Evolutionary conservation across 2,113 vertebrate species (phyloP), one percentile per base, ranked within the genome.

Genomic region (Fregetta grallaria): DNA sequence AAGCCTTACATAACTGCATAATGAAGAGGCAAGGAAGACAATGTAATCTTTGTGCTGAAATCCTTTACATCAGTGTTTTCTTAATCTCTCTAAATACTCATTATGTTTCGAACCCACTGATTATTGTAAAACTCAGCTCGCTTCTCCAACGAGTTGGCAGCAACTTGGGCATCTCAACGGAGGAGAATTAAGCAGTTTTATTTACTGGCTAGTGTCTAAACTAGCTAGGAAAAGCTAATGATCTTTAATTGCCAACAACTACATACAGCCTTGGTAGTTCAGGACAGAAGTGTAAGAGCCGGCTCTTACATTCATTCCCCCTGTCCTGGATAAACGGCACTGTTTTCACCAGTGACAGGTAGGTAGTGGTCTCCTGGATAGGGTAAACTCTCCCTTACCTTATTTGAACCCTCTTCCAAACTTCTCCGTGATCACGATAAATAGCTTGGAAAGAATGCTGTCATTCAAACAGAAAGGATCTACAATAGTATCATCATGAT

Each of bases 1-100:
- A 82, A 86, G 52, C 23, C 68, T 93, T 89, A 71, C n/a, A n/a
- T 85, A 94, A 86, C 47, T 77, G 82, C 67, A 59, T 94, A 92
- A 80, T 58, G 36, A 86, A 85, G 66, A 95, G 17, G 52, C 71
- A 74, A 79, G 5, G 49, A 40, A 53, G 58, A 96, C 81, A 93
- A 85, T 79, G 81, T 76, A 52, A 82, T 73, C 77, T 79, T 93
- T 94, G 93, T 96, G 87, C 62, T 79, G n/a, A 90, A 96, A 79
- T 85, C 53, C 87, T 83, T 80, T 79, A 56, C 77, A 88, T 92
- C 92, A 62, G 77, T 67, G 47, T 91, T 95, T 75, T 81, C 55
- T 87, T 87, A 89, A 85, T 94, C 66, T 91, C 73, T 84, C 47
- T 29, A 68, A n/a, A 91, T 27, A 44, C 62, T 61, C 74, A 85